phyloP scores from a whole-genome alignment of 2,888 invertebrate genomes.

The Coecobrya sp. region DNA sequence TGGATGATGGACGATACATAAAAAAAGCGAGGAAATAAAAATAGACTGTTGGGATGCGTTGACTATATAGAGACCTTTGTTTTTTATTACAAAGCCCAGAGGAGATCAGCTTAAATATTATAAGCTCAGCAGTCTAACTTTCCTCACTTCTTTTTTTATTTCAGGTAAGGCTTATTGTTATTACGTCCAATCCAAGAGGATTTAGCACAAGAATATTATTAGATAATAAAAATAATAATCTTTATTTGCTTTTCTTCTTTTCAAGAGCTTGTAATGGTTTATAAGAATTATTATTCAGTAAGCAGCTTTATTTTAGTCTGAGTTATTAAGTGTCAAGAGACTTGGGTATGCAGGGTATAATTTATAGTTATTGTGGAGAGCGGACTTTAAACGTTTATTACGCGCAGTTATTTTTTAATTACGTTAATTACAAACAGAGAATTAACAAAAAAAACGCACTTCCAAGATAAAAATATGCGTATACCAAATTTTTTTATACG shows the following conservation, averaged over 20 bases:
- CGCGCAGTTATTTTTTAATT: no score
- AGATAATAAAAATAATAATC: background rate
- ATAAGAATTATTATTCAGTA: conserved; percentile 24
- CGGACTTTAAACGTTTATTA: background rate
- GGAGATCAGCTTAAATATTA: background rate
- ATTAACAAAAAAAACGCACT: no score
- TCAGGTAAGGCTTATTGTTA: background rate
- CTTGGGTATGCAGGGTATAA: conserved; percentile 55
- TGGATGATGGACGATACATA: no score
- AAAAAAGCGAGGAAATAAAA: background rate
- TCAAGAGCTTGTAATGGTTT: conserved; percentile 42
- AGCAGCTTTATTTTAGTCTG: conserved; percentile 62
- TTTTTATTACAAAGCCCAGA: no score
- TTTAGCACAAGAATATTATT: background rate
- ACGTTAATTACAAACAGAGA: no score
- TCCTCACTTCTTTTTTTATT: conserved; percentile 2
- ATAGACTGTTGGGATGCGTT: background rate
- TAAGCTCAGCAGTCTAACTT: background rate
- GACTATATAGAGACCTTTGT: no score
- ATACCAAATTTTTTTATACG: no score
- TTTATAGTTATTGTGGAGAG: background rate
- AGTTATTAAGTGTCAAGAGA: background rate
- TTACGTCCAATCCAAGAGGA: conserved; percentile 16
- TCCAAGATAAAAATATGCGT: no score
- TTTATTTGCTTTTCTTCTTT: conserved; percentile 6